phyloP scores from a whole-genome alignment of 2,113 vertebrate genomes.

The Myotis lucifugus region DNA sequence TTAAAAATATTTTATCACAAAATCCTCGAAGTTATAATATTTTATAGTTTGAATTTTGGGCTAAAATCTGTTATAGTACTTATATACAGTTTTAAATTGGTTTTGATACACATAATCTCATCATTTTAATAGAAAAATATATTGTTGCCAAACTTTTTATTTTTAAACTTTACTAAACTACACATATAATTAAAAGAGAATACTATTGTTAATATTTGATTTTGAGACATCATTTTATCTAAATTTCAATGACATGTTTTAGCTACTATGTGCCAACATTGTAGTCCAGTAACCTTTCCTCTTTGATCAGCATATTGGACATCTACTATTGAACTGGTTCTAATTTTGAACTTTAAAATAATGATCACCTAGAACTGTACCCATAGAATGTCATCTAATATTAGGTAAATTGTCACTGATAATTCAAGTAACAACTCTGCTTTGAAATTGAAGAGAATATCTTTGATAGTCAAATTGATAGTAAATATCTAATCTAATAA shows the following conservation, averaged over 20 bases:
- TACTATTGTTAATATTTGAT: neutral
- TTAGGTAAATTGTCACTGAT: neutral
- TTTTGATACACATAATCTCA: neutral
- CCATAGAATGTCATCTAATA: neutral
- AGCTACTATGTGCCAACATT: neutral
- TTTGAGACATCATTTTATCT: neutral
- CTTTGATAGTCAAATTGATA: neutral
- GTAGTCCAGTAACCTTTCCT: neutral
- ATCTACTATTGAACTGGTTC: neutral
- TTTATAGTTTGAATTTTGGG: neutral
- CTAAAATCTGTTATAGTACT: neutral
- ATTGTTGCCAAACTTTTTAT: neutral
- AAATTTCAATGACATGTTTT: neutral
- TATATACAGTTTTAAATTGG: neutral
- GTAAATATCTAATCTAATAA: neutral
- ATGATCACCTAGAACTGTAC: neutral
- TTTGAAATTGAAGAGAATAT: neutral
- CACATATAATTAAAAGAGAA: neutral
- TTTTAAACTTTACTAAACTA: neutral
- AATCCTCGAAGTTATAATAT: neutral
- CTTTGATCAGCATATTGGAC: neutral
- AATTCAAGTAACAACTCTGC: neutral
- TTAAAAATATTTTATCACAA: neutral
- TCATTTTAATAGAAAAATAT: neutral
- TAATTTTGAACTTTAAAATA: neutral